phyloP scores from a whole-genome alignment of 2,113 vertebrate species.

The Ovibos moschatus region DNA sequence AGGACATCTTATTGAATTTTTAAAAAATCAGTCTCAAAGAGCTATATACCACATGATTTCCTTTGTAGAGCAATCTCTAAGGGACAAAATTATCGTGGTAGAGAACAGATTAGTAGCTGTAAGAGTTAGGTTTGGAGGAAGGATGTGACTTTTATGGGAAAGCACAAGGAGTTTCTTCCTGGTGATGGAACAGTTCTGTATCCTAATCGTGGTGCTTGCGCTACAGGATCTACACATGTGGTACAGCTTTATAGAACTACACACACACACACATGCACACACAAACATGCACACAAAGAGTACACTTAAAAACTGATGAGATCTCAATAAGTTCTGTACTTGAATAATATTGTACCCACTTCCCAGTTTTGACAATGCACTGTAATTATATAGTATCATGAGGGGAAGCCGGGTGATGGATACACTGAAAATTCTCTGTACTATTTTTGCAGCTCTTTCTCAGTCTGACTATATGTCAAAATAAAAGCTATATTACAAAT shows the following conservation, averaged over 20 bases:
- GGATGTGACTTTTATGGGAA: not conserved
- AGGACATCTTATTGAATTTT: not conserved
- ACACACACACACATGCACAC: not conserved
- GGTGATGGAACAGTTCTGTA: not conserved
- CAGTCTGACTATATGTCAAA: not conserved
- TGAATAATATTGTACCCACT: not conserved
- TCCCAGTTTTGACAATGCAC: not conserved
- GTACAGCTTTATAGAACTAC: not conserved
- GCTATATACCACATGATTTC: not conserved
- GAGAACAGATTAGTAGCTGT: not conserved
- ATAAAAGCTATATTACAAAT: not conserved
- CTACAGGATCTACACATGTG: not conserved
- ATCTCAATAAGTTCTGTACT: not conserved
- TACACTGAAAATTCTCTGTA: not conserved
- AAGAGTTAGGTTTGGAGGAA: not conserved
- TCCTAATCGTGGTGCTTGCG: not conserved
- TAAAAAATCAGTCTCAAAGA: not conserved
- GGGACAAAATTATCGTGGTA: not conserved
- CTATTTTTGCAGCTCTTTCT: not conserved
- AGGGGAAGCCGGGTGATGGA: not conserved
- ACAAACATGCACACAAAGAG: not conserved
- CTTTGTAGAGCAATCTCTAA: not conserved
- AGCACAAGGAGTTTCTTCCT: not conserved
- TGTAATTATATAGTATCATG: not conserved
- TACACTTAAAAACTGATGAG: not conserved